A percentile compares a stretch with the other conserved stretches of the same genome.
Evolutionary conservation across 2,797 vertebrate species (phyloP).

Genomic region (Rhynchotus rufescens): DNA sequence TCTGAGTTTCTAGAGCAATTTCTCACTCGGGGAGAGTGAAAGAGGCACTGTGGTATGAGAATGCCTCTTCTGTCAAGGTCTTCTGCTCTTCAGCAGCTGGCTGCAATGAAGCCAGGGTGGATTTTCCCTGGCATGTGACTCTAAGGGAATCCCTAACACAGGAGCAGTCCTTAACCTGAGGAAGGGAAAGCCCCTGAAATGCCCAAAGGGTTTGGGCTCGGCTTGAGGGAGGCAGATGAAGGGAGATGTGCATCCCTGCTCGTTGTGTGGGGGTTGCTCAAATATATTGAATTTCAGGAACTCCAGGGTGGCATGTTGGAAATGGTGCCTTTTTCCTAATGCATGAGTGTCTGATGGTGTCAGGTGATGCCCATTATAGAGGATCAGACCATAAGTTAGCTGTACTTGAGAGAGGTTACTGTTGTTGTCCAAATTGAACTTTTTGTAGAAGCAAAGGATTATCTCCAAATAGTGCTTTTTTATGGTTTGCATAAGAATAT

Average conservation of each 20-base stretch:
- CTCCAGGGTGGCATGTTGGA: not conserved
- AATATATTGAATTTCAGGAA: not conserved
- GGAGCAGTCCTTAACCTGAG: not conserved
- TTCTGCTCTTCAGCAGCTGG: not conserved
- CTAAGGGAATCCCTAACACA: fast-evolving
- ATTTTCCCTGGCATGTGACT: not conserved
- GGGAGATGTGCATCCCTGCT: not conserved
- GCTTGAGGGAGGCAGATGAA: not conserved
- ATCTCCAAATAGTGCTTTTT: slow-evolving; percentile 5
- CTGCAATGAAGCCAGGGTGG: fast-evolving
- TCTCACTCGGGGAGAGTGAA: not conserved
- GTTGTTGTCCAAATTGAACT: not conserved
- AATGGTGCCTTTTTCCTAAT: fast-evolving
- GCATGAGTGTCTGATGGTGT: not conserved
- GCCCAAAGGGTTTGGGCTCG: fast-evolving
- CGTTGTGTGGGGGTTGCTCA: not conserved
- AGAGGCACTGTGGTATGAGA: not conserved
- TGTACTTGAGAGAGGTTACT: fast-evolving
- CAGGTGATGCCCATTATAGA: not conserved
- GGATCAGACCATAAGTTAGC: not conserved
- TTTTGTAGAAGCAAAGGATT: not conserved
- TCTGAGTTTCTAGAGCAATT: not conserved
- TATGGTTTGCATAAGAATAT: slow-evolving; percentile 49
- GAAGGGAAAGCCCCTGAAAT: not conserved
- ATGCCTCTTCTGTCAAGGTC: not conserved